Percentiles rank a stretch among this genome's conserved stretches.
phyloP scores from a whole-genome alignment of 2,888 invertebrate genomes.

The Cabera pusaria region DNA sequence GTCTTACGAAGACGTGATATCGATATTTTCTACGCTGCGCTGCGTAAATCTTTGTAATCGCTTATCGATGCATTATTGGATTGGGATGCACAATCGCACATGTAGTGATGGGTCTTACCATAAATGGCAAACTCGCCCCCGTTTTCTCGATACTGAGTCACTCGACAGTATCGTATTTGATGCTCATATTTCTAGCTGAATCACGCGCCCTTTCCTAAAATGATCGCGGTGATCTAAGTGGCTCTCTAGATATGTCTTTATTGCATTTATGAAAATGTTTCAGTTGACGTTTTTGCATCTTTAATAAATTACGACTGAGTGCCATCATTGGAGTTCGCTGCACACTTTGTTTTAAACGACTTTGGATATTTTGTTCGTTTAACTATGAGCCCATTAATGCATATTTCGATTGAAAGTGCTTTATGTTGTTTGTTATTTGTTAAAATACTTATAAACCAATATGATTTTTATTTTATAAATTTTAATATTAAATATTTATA shows the following conservation, averaged over 20 bases:
- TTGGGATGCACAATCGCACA: no score
- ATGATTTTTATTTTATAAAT: no score
- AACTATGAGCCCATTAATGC: no score
- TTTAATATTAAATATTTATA: no score
- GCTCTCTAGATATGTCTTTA: conserved; percentile 16
- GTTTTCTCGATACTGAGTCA: conserved; percentile 36
- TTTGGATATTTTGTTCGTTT: no score
- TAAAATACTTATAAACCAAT: no score
- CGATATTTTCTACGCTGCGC: no score
- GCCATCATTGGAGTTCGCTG: conserved; percentile 7
- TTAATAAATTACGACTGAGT: conserved; percentile 10
- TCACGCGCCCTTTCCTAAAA: conserved; percentile 36
- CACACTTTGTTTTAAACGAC: neutral
- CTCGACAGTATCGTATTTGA: conserved; percentile 22
- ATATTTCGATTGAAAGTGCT: no score
- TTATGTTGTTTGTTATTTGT: no score
- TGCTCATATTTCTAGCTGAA: conserved; percentile 23
- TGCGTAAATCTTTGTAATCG: no score
- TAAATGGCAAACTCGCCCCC: conserved; percentile 32
- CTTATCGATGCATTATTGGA: no score
- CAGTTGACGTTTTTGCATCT: conserved; percentile 4
- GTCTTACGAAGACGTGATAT: no score
- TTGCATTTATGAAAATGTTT: conserved; percentile 18
- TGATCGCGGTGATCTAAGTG: conserved; percentile 42
- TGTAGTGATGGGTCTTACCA: conserved; percentile 32